Percentiles rank a stretch among this genome's conserved stretches.
Conservation (phyloP, 2,797 vertebrate genomes). For the Anomalospiza imberbis region DNA sequence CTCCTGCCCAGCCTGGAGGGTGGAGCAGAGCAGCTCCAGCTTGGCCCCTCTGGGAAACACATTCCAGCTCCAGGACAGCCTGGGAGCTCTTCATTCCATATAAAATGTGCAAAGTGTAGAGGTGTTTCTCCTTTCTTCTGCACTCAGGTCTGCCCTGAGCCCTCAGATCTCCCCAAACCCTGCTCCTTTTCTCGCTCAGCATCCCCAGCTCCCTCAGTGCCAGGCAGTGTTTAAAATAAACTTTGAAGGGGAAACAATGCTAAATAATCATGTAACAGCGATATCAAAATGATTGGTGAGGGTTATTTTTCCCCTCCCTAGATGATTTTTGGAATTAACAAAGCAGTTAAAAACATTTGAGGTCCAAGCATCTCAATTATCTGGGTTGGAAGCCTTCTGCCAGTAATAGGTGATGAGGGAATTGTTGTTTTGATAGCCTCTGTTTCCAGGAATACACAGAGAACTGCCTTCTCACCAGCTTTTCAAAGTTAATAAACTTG, state of each 20-base stretch:
- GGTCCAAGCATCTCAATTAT: not conserved
- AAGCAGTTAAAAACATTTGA: not conserved
- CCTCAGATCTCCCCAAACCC: not conserved
- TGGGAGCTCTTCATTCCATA: not conserved
- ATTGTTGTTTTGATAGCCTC: not conserved
- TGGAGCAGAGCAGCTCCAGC: not conserved
- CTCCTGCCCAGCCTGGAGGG: not conserved
- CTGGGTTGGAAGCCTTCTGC: not conserved
- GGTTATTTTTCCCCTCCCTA: not conserved
- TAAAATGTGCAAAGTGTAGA: not conserved
- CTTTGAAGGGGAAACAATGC: not conserved
- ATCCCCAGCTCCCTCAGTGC: not conserved
- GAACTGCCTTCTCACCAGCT: not conserved
- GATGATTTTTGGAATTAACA: not conserved
- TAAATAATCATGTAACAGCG: not conserved
- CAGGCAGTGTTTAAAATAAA: not conserved
- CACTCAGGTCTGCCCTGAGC: not conserved
- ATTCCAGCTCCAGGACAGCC: not conserved
- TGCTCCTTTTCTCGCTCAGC: not conserved
- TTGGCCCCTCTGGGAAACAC: not conserved
- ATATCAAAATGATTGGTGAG: not conserved
- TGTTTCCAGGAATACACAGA: not conserved
- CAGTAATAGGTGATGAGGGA: not conserved
- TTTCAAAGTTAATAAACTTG: not conserved
- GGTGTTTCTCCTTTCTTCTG: fast-evolving